Percentiles rank a stretch among this genome's conserved stretches.
Conservation (phyloP, 2,888 invertebrate species). For the Eupithecia vulgata region DNA sequence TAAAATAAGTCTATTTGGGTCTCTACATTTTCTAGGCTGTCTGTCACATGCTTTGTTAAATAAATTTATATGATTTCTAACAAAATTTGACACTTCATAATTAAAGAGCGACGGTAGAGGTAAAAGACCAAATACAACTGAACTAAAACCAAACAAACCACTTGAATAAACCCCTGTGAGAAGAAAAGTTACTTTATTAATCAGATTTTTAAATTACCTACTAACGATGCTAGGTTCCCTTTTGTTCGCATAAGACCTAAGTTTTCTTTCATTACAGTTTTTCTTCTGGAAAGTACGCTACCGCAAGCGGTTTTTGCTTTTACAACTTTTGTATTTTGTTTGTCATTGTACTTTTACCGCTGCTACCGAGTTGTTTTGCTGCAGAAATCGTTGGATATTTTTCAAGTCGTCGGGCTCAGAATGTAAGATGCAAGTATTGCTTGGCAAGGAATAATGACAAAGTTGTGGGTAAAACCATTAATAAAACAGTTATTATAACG, state of each 20-base stretch:
- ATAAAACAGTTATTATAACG: neutral
- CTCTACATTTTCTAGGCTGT: too few relatives aligned
- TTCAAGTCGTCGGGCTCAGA: conserved; percentile 30
- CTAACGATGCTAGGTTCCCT: neutral
- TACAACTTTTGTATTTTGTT: conserved; percentile 15
- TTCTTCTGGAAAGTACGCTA: conserved; percentile 5
- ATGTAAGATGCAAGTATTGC: conserved; percentile 1
- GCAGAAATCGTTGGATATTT: conserved; percentile 36
- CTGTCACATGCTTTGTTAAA: too few relatives aligned
- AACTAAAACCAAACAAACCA: neutral
- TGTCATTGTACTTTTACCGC: conserved; percentile 17
- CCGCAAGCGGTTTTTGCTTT: conserved; percentile 9
- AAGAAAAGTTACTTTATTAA: neutral
- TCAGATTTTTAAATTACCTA: neutral
- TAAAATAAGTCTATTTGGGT: too few relatives aligned
- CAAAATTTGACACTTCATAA: too few relatives aligned
- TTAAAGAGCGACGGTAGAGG: too few relatives aligned
- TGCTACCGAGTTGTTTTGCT: conserved; percentile 22
- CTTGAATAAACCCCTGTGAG: neutral
- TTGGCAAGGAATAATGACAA: neutral
- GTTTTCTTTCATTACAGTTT: conserved; percentile 12
- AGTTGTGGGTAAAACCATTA: neutral
- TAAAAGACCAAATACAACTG: neutral
- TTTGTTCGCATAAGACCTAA: conserved; percentile 7
- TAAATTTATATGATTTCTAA: too few relatives aligned